These are phyloP conservation scores for Nematostella vectensis DNA, from an alignment of 92 coral and sea anemone species.

Conservation along the genomic window DNA sequence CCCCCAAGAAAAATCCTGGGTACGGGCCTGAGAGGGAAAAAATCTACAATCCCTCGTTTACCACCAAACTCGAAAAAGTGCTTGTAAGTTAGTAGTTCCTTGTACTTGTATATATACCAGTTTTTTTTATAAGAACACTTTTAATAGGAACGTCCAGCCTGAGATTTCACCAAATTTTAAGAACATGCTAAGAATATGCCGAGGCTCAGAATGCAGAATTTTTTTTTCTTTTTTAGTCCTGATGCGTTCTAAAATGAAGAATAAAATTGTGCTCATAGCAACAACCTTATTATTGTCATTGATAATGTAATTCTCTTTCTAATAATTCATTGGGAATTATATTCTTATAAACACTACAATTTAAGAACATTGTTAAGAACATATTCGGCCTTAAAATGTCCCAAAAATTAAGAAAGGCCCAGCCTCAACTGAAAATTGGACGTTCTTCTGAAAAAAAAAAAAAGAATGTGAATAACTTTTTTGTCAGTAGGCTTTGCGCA, in stretches of 20 bases:
- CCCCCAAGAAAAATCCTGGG: too few relatives aligned
- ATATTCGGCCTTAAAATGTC: not conserved
- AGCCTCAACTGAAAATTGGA: conserved; percentile 1
- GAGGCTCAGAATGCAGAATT: not conserved
- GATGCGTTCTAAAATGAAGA: not conserved
- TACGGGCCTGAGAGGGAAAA: too few relatives aligned
- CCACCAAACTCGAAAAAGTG: too few relatives aligned
- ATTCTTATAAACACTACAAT: not conserved
- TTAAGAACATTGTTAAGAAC: not conserved
- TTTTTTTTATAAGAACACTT: not conserved
- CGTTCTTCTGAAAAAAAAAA: not conserved
- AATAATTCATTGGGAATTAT: not conserved
- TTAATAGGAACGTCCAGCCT: not conserved
- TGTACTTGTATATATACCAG: too few relatives aligned
- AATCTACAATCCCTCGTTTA: too few relatives aligned
- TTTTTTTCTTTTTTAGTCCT: too few relatives aligned
- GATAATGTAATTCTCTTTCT: not conserved
- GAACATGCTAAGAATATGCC: conserved; percentile 1
- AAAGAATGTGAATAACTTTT: too few relatives aligned
- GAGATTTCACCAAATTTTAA: not conserved
- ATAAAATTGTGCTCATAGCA: not conserved
- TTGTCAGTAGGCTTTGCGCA: too few relatives aligned
- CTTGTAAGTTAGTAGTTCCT: too few relatives aligned
- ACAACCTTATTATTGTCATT: not conserved
- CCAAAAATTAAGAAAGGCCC: conserved; percentile 1